phyloP scores from a whole-genome alignment of 2,888 invertebrate genomes.

The Lasiommata megera region DNA sequence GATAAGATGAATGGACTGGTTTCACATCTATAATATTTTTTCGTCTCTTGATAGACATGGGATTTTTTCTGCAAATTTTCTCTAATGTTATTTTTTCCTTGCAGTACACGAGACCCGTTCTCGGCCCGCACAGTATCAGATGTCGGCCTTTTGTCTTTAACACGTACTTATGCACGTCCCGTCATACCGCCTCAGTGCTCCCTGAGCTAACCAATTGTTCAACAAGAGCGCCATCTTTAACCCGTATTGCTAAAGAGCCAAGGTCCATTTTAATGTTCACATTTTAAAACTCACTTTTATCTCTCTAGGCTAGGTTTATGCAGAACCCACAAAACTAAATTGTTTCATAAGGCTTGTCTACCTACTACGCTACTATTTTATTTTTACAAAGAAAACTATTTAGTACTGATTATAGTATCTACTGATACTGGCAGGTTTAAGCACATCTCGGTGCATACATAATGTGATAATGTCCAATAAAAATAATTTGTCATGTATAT shows the following conservation, averaged over 20 bases:
- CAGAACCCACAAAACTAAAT: neutral
- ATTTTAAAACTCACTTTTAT: constrained; percentile 2
- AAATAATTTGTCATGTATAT: too few relatives aligned
- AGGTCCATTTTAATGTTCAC: constrained; percentile 17
- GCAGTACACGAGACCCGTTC: constrained; percentile 24
- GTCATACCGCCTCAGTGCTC: constrained; percentile 41
- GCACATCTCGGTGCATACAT: too few relatives aligned
- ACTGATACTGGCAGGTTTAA: too few relatives aligned
- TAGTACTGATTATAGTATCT: too few relatives aligned
- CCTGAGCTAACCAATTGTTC: constrained; percentile 41
- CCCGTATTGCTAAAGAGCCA: constrained; percentile 28
- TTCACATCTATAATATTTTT: too few relatives aligned
- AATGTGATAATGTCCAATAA: too few relatives aligned
- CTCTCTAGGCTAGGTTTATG: constrained; percentile 20
- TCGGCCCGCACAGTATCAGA: constrained; percentile 48
- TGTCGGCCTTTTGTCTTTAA: constrained; percentile 63
- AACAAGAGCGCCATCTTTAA: constrained; percentile 22
- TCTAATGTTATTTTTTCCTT: constrained; percentile 23
- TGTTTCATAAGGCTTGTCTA: neutral
- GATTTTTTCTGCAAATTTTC: constrained; percentile 10
- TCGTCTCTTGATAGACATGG: constrained; percentile 2
- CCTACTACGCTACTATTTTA: neutral
- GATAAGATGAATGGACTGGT: too few relatives aligned
- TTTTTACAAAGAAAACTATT: too few relatives aligned
- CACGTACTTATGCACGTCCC: constrained; percentile 58